These are phyloP conservation scores for Polyommatus iphigenia DNA, from an alignment of 2,888 invertebrate genomes.

Conservation along the genomic window DNA sequence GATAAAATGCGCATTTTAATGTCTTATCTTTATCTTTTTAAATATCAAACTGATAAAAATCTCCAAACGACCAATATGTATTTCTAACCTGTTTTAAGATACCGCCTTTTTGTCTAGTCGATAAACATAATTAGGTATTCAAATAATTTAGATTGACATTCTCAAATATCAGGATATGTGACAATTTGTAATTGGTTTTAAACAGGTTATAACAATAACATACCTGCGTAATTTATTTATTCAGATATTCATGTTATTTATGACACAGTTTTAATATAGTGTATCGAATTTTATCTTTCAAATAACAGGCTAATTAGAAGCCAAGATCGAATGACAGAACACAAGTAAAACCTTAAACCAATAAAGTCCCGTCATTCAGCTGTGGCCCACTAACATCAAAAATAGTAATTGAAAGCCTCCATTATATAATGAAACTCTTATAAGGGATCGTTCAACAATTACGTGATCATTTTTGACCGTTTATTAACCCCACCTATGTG, in stretches of 20 bases:
- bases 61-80: neutral
- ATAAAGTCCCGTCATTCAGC: neutral
- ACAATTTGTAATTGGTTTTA: constrained; percentile 10
- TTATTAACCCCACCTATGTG: no score
- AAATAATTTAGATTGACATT: neutral
- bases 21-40: neutral
- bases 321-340: neutral
- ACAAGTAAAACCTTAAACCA: neutral
- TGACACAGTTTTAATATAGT: neutral
- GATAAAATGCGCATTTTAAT: neutral
- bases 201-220: neutral
- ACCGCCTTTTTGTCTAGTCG: neutral
- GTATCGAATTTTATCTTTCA: neutral
- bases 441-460: no score
- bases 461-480: no score
- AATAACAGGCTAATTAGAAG: neutral
- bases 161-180: constrained; percentile 2
- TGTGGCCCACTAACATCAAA: no score
- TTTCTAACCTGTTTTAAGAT: neutral
- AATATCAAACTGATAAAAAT: neutral
- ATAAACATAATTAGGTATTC: neutral
- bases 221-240: neutral
- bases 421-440: no score
- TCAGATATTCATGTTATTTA: neutral
- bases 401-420: no score